Evolutionary conservation across 2,888 invertebrate genomes (phyloP).

Genomic region (Alcis repandata): DNA sequence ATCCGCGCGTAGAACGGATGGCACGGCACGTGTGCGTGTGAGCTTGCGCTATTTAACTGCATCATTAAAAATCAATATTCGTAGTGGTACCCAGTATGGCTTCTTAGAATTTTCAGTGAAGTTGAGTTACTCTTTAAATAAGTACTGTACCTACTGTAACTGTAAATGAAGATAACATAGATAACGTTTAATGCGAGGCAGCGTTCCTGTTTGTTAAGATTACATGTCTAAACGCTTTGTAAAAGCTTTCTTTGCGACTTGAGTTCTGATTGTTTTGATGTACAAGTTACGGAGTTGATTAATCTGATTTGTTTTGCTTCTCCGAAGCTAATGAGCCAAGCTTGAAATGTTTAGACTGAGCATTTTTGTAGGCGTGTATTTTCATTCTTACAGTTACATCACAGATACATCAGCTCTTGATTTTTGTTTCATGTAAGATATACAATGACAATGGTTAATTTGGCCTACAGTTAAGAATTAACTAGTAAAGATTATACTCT

Average conservation of each 20-base stretch:
- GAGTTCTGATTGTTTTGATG: slow-evolving; percentile 16
- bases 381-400: not conserved
- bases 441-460: not conserved
- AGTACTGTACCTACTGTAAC: slow-evolving; percentile 16
- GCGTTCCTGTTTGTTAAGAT: slow-evolving; percentile 30
- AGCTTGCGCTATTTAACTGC: too few relatives aligned
- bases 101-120: not conserved
- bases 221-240: slow-evolving; percentile 32
- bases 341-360: slow-evolving; percentile 3
- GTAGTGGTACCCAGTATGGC: too few relatives aligned
- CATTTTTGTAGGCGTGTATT: not conserved
- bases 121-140: slow-evolving; percentile 19
- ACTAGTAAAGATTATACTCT: too few relatives aligned
- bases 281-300: slow-evolving; percentile 15
- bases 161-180: slow-evolving; percentile 36
- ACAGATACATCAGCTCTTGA: too few relatives aligned
- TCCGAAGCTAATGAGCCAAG: slow-evolving; percentile 5
- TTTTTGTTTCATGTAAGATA: not conserved
- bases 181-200: slow-evolving; percentile 34
- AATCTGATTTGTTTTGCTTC: slow-evolving; percentile 13
- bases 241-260: slow-evolving; percentile 32
- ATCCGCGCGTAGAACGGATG: too few relatives aligned
- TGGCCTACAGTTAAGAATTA: too few relatives aligned
- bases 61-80: too few relatives aligned
- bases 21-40: too few relatives aligned